Percentiles rank a stretch among this genome's conserved stretches.
These are phyloP conservation scores for Zaprionus ornatus DNA, from an alignment of 1,140 invertebrate genomes.

Conservation along the genomic window DNA sequence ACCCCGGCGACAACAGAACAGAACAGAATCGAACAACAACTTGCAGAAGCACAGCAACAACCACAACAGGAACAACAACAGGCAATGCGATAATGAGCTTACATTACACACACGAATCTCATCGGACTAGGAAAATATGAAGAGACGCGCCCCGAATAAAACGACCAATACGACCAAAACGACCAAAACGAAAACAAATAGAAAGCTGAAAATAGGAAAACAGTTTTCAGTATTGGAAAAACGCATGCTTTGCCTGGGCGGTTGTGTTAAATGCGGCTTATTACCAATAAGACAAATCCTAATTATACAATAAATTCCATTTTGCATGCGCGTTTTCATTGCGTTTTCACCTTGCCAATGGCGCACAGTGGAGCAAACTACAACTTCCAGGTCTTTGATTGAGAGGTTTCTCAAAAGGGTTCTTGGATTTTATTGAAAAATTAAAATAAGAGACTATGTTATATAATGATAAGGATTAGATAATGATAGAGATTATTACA, in stretches of 20 bases:
- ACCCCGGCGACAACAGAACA: slow-evolving; percentile 74
- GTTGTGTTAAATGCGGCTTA: slow-evolving; percentile 73
- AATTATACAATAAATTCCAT: slow-evolving; percentile 83
- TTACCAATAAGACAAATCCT: slow-evolving; percentile 83
- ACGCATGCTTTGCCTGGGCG: slow-evolving; percentile 35
- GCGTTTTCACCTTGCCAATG: slow-evolving; percentile 71
- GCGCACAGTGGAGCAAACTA: slow-evolving; percentile 15
- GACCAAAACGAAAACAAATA: slow-evolving; percentile 17
- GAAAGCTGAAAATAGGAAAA: slow-evolving; percentile 19
- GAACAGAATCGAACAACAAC: slow-evolving; percentile 24
- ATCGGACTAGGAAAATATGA: slow-evolving; percentile 45
- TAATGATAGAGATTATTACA: too few species aligned
- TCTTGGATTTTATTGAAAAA: background rate
- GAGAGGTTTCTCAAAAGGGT: background rate
- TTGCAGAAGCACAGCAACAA: slow-evolving; percentile 43
- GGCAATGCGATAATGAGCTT: slow-evolving; percentile 72
- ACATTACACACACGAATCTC: slow-evolving; percentile 53
- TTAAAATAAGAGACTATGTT: background rate
- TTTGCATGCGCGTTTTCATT: slow-evolving; percentile 71
- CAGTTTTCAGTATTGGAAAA: slow-evolving; percentile 25
- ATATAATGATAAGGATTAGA: background rate
- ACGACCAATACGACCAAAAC: slow-evolving; percentile 20
- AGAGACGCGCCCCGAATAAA: slow-evolving; percentile 37
- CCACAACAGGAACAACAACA: slow-evolving; percentile 44
- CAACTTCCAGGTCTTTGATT: background rate